These are phyloP conservation scores for Hypomecis punctinalis DNA, from an alignment of 2,888 invertebrate genomes.

Conservation along the genomic window DNA sequence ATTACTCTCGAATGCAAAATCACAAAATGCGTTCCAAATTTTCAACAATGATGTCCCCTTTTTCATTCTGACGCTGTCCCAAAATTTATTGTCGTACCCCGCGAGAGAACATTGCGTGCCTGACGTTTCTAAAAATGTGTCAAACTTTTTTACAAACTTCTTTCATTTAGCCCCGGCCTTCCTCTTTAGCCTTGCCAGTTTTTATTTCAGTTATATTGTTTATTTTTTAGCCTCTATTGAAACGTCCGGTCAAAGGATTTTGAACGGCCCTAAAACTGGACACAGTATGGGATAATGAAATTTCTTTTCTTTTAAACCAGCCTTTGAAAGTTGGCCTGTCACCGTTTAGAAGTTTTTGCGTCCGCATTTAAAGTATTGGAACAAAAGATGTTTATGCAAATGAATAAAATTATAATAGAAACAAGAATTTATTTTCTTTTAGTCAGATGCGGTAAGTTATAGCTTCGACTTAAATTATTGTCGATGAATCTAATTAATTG, in stretches of 20 bases:
- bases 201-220: slow-evolving; percentile 75
- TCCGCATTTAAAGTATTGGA: slow-evolving; percentile 18
- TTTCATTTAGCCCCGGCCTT: slow-evolving; percentile 83
- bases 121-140: slow-evolving; percentile 85
- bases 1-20: slow-evolving; percentile 29
- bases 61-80: slow-evolving; percentile 80
- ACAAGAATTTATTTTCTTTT: slow-evolving; percentile 7
- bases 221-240: slow-evolving; percentile 81
- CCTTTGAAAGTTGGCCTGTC: slow-evolving; percentile 50
- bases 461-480: not conserved
- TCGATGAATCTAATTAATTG: slow-evolving; percentile 16
- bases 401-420: slow-evolving; percentile 10
- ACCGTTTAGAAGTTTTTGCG: slow-evolving; percentile 24
- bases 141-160: slow-evolving; percentile 84
- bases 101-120: slow-evolving; percentile 79
- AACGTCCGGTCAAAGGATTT: slow-evolving; percentile 72
- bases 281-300: slow-evolving; percentile 70
- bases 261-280: slow-evolving; percentile 66
- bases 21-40: slow-evolving; percentile 71
- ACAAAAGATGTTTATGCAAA: slow-evolving; percentile 32
- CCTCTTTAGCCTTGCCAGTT: slow-evolving; percentile 75
- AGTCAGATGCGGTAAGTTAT: slow-evolving; percentile 3
- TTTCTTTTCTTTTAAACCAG: slow-evolving; percentile 56
- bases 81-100: slow-evolving; percentile 80
- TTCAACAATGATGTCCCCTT: slow-evolving; percentile 83